phyloP scores from a whole-genome alignment of 2,113 vertebrate species.

The Lophius piscatorius region DNA sequence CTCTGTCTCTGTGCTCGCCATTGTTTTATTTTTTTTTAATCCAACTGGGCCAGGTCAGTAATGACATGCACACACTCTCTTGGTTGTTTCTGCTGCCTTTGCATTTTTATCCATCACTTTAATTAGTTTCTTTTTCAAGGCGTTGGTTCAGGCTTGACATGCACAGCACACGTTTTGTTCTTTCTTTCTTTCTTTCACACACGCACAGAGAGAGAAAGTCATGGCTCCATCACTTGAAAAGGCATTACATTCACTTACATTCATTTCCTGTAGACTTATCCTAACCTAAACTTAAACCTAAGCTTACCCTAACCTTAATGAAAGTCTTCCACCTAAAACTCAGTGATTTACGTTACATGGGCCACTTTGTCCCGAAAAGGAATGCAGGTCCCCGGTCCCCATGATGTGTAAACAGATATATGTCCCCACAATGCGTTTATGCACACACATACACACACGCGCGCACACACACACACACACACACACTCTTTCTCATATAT shows the following conservation, averaged over 20 bases:
- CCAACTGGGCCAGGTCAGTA: conserved; percentile 63
- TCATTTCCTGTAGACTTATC: too few species aligned
- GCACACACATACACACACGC: too few species aligned
- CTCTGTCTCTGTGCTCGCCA: conserved; percentile 41
- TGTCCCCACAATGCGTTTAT: too few species aligned
- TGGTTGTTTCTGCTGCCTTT: conserved; percentile 65
- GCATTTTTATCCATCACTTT: conserved; percentile 72
- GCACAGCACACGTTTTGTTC: conserved; percentile 7
- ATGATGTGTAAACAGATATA: conserved; percentile 13
- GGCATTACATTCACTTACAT: too few species aligned
- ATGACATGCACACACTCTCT: conserved; percentile 70
- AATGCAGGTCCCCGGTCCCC: too few species aligned
- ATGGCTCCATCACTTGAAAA: too few species aligned
- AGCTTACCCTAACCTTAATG: neutral
- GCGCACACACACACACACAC: too few species aligned
- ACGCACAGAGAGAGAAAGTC: neutral
- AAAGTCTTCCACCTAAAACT: neutral
- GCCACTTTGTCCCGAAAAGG: too few species aligned
- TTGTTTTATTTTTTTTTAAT: conserved; percentile 50
- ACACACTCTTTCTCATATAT: too few species aligned
- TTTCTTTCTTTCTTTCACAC: neutral
- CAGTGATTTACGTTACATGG: too few species aligned
- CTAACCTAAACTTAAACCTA: too few species aligned
- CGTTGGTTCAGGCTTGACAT: conserved; percentile 53
- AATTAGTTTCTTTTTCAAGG: conserved; percentile 75